Conservation (phyloP, 1,140 invertebrate genomes). For the Chrysopa pallens region DNA sequence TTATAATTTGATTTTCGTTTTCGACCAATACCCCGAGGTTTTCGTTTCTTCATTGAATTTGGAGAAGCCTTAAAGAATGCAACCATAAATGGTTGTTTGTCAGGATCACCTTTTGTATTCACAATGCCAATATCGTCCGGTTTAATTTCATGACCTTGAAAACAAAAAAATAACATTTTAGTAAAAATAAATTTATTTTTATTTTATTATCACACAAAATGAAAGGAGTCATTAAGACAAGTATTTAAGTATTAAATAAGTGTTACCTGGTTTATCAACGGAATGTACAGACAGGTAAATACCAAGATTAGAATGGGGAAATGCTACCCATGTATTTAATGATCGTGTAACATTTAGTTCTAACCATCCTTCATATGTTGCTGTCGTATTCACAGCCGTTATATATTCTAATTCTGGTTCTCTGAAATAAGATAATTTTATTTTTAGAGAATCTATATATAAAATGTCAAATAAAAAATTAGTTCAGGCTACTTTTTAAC, state of each 20-base stretch:
- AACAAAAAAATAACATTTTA: slow-evolving; percentile 11
- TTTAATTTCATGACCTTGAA: slow-evolving; percentile 55
- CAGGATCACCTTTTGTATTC: slow-evolving; percentile 51
- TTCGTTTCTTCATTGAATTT: slow-evolving; percentile 21
- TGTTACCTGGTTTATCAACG: slow-evolving; percentile 39
- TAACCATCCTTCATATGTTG: slow-evolving; percentile 52
- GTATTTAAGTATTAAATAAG: neutral
- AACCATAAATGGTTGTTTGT: slow-evolving; percentile 77
- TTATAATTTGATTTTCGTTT: slow-evolving; percentile 20
- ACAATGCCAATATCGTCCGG: slow-evolving; percentile 70
- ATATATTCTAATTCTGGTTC: slow-evolving; percentile 44
- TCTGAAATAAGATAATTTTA: slow-evolving; percentile 24
- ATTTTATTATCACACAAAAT: neutral
- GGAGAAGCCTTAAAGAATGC: slow-evolving; percentile 58
- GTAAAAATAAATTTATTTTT: neutral
- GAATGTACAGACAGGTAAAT: slow-evolving; percentile 72
- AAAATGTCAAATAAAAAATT: too few relatives aligned
- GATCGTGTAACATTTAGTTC: slow-evolving; percentile 58
- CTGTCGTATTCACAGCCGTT: slow-evolving; percentile 41
- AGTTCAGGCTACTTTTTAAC: too few relatives aligned
- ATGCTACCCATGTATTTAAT: slow-evolving; percentile 55
- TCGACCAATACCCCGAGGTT: slow-evolving; percentile 26
- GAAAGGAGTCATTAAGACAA: too few relatives aligned
- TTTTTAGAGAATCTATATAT: too few relatives aligned
- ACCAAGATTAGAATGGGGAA: slow-evolving; percentile 65